Evolutionary conservation across 2,888 invertebrate species (phyloP).

Genomic region (Cyclophora albipunctata): DNA sequence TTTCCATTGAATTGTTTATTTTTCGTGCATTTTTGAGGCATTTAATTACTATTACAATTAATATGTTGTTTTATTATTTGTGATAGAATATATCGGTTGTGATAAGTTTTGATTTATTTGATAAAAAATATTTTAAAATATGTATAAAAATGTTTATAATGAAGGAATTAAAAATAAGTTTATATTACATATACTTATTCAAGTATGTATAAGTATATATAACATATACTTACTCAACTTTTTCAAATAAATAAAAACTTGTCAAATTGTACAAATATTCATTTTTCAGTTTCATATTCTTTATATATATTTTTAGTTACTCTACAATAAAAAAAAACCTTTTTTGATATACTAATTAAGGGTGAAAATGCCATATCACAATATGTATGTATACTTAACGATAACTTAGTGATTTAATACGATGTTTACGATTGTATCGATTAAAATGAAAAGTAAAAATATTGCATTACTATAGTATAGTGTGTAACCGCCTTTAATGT

Average conservation of each 20-base stretch:
- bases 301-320: too few relatives aligned
- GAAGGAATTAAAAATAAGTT: too few relatives aligned
- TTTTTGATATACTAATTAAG: slow-evolving; percentile 31
- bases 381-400: slow-evolving; percentile 55
- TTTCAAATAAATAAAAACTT: too few relatives aligned
- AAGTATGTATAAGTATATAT: too few relatives aligned
- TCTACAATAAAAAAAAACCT: slow-evolving; percentile 5
- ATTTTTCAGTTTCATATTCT: not conserved
- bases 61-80: not conserved
- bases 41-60: not conserved
- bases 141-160: too few relatives aligned
- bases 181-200: too few relatives aligned
- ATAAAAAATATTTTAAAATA: too few relatives aligned
- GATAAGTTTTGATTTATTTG: too few relatives aligned
- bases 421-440: slow-evolving; percentile 13
- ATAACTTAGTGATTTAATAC: slow-evolving; percentile 37
- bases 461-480: slow-evolving; percentile 14
- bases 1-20: not conserved
- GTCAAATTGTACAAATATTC: not conserved
- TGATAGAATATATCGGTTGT: too few relatives aligned
- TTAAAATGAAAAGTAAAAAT: slow-evolving; percentile 39
- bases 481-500: slow-evolving; percentile 21
- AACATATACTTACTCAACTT: too few relatives aligned
- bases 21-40: not conserved
- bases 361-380: slow-evolving; percentile 68